These are phyloP conservation scores for Ophiothrix spiculata DNA, from an alignment of 35 echinoderm and acorn worm genomes.

Conservation along the genomic window DNA sequence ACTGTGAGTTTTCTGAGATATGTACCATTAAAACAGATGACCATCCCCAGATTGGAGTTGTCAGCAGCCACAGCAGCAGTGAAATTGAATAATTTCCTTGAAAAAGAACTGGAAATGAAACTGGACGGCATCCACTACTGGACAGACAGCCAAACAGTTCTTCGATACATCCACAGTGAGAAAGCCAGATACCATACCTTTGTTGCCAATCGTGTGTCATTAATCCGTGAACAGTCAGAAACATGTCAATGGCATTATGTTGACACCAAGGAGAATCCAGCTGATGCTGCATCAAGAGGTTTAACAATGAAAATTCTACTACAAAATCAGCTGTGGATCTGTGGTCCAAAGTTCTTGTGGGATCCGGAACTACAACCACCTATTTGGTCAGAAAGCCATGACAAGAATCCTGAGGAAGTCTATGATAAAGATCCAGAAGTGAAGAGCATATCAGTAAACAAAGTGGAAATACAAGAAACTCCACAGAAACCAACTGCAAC, in stretches of 20 bases:
- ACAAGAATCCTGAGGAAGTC: neutral
- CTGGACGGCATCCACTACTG: constrained; percentile 32
- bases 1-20: constrained; percentile 41
- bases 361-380: neutral
- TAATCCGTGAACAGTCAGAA: constrained; percentile 45
- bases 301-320: constrained; percentile 19
- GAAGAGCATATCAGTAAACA: neutral
- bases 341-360: constrained; percentile 51
- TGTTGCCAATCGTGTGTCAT: constrained; percentile 62
- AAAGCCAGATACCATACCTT: constrained; percentile 50
- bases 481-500: neutral
- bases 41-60: neutral
- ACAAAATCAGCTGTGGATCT: constrained; percentile 29
- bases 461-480: neutral
- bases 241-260: constrained; percentile 65
- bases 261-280: constrained; percentile 38
- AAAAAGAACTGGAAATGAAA: neutral
- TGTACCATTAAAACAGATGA: neutral
- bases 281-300: constrained; percentile 63
- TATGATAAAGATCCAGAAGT: neutral
- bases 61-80: neutral
- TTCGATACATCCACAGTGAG: constrained; percentile 66
- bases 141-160: constrained; percentile 46
- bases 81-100: neutral
- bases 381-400: neutral